These are phyloP conservation scores for Xanthorhoe designata DNA, from an alignment of 2,888 invertebrate genomes.

Conservation along the genomic window DNA sequence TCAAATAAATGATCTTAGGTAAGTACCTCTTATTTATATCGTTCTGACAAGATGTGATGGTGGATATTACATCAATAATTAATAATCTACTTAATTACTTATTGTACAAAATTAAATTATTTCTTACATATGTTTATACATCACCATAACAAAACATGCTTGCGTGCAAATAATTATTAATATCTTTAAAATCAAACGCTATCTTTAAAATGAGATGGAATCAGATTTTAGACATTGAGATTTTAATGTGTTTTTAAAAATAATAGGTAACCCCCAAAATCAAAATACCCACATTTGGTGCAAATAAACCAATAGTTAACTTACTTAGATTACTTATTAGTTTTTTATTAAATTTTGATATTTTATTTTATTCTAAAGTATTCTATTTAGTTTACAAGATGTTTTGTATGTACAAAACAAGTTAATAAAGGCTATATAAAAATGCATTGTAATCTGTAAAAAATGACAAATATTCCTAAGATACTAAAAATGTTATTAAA, in stretches of 20 bases:
- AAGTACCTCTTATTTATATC: neutral
- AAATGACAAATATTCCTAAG: neutral
- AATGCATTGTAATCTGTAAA: slow-evolving; percentile 15
- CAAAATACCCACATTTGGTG: too few species aligned
- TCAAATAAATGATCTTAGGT: neutral
- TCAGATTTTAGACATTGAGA: neutral
- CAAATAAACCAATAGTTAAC: too few species aligned
- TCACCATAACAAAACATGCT: neutral
- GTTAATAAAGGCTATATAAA: slow-evolving; percentile 7
- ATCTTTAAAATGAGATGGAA: too few species aligned
- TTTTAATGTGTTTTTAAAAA: neutral
- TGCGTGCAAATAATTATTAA: neutral
- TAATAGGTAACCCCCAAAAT: too few species aligned
- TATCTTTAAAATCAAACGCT: neutral
- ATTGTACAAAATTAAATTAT: neutral
- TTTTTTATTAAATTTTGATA: too few species aligned
- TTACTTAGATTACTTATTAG: too few species aligned
- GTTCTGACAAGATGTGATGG: neutral
- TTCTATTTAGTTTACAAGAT: neutral
- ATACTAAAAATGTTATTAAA: neutral
- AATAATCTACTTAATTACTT: neutral
- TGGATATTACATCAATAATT: neutral
- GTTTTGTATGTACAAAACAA: too few species aligned
- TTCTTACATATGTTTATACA: neutral
- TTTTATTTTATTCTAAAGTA: neutral